Conservation (phyloP, 2,888 invertebrate species). For the Hydropsyche betteni region DNA sequence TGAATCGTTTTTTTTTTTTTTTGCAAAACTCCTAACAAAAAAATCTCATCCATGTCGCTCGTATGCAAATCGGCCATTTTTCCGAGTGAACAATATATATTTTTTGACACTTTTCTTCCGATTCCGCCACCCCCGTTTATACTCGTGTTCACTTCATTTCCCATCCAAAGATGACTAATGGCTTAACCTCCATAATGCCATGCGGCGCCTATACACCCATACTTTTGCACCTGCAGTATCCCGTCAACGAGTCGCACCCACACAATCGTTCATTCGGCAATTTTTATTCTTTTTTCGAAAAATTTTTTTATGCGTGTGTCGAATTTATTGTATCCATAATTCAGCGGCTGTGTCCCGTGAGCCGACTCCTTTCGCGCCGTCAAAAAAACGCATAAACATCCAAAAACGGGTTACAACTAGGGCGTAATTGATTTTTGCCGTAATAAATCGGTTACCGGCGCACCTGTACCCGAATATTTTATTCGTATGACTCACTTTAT, state of each 20-base stretch:
- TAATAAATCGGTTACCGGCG: constrained; percentile 22
- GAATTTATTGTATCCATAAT: constrained; percentile 46
- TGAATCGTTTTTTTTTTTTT: background rate
- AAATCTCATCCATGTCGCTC: constrained; percentile 4
- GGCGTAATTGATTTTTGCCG: constrained; percentile 34
- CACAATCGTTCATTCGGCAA: constrained; percentile 3
- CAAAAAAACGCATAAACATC: constrained; percentile 28
- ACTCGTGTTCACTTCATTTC: constrained; percentile 26
- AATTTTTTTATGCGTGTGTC: background rate
- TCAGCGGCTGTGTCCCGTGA: constrained; percentile 40
- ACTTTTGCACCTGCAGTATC: background rate
- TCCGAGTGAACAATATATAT: constrained; percentile 18
- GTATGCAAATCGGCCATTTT: constrained; percentile 21
- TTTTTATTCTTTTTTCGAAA: background rate
- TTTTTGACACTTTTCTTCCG: constrained; percentile 29
- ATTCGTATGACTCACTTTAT: constrained; percentile 13
- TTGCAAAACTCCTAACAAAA: background rate
- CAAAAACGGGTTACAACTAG: constrained; percentile 17
- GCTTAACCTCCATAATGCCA: constrained; percentile 19
- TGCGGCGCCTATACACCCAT: constrained; percentile 3
- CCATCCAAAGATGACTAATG: constrained; percentile 31
- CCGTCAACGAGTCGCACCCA: constrained; percentile 25
- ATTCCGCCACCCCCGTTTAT: constrained; percentile 16
- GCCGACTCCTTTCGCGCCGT: background rate
- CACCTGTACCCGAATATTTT: constrained; percentile 27